Base-by-base conservation (phyloP, 2,113 vertebrate species). In the Hippocampus comes region DNA sequence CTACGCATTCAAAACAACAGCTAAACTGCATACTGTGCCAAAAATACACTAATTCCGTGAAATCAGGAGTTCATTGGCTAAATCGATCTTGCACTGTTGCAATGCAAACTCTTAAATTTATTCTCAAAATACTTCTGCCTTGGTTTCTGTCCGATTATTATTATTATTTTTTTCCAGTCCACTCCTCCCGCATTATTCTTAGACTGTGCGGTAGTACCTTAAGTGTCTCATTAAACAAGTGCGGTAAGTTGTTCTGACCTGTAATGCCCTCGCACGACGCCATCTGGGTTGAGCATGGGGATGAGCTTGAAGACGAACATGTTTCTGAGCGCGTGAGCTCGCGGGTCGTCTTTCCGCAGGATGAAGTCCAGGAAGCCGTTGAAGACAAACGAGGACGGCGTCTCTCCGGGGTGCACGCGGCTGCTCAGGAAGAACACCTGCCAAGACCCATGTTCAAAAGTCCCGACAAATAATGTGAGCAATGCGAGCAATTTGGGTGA, bases 381-480 rank as follows among this genome's bases (percentile, higher is more conserved):
- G 82, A 99, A 98, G 69, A 99, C 97, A 0, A 98, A 99, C 72
- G 97, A 98, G 18, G 97, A 95, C 0, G 97, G 97, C 0, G 97
- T 99, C 87, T 99, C 97, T 7, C 97, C 97, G 0, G 97, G 97
- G 67, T 99, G 97, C 10, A 99, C 97, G 18, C 97, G 92, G 65
- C 96, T 98, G 90, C 96, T 99, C 74, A 99, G 92, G 79, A 99
- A 97, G 86, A 98, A 98, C 63, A 98, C 95, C 97, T 98, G 78
- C 55, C 57, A 23, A 74, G 15, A 68, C 42, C 73, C 0, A 46
- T 46, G 14, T 46, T 46, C 10, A 46, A 46, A 46, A 46, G 43
- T 46, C 43, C 14, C 12, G 43, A 14, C 11, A 46, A 46, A 46
- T 12, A 46, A 38, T 46, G 43, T 11, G 43, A 46, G 43, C 4